Percentiles rank a stretch among this genome's conserved stretches.
Conservation (phyloP, 92 coral and sea anemone species). For the Meandrina meandrites region DNA sequence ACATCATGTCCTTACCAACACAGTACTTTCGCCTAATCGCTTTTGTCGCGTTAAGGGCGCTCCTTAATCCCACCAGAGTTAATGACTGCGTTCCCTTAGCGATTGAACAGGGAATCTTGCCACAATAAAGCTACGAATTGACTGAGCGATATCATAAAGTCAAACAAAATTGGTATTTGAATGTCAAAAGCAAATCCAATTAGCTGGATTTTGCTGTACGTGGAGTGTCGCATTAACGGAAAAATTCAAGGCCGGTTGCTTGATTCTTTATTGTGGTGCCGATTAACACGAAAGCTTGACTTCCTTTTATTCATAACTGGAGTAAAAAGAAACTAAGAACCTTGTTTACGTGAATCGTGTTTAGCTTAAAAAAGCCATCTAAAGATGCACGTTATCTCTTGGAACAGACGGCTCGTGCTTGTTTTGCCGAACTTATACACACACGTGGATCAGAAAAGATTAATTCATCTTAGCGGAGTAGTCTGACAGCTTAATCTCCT, state of each 20-base stretch:
- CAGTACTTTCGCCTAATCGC: not conserved
- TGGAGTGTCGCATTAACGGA: not conserved
- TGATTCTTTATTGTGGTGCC: not conserved
- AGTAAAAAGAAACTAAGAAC: not conserved
- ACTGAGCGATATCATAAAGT: too few relatives aligned
- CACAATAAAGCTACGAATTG: too few relatives aligned
- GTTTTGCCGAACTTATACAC: too few relatives aligned
- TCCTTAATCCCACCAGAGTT: not conserved
- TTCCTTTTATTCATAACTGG: not conserved
- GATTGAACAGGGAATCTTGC: too few relatives aligned
- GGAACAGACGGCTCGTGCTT: not conserved
- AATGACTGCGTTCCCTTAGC: not conserved
- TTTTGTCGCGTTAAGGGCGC: not conserved
- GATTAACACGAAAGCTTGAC: not conserved
- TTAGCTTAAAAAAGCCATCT: too few relatives aligned
- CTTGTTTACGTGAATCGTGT: not conserved
- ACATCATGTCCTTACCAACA: not conserved
- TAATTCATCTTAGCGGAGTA: too few relatives aligned
- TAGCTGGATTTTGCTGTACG: slow-evolving; percentile 1
- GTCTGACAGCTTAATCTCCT: too few relatives aligned
- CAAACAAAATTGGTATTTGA: not conserved
- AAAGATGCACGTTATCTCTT: too few relatives aligned
- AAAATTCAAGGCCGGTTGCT: not conserved
- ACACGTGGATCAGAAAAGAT: too few relatives aligned
- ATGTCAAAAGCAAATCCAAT: slow-evolving; percentile 10